Evolutionary conservation across 2,888 invertebrate species (phyloP).

Genomic region (Chymomyza fuscimana): DNA sequence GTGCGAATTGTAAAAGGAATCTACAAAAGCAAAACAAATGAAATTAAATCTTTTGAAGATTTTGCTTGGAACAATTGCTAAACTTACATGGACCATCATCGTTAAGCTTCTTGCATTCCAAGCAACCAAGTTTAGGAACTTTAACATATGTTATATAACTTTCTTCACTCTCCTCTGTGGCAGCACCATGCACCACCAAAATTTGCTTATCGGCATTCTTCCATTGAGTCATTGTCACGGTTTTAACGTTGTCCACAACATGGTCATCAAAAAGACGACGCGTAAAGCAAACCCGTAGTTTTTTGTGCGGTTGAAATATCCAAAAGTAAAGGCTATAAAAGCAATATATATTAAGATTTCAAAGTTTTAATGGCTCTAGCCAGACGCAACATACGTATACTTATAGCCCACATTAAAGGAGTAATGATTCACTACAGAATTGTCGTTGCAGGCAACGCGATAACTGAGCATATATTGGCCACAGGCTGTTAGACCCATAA

Average conservation of each 20-base stretch:
- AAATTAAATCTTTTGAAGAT: not conserved
- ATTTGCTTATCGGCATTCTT: conserved; percentile 82
- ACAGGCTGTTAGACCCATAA: conserved; percentile 97
- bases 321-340: conserved; percentile 77
- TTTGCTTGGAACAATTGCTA: too few relatives aligned
- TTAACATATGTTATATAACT: conserved; percentile 79
- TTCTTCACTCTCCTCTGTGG: conserved; percentile 79
- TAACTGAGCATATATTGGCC: conserved; percentile 95
- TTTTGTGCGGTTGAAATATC: conserved; percentile 79
- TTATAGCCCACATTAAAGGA: conserved; percentile 83
- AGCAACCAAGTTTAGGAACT: conserved; percentile 84
- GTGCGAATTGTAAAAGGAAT: conserved; percentile 84
- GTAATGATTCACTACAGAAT: conserved; percentile 81
- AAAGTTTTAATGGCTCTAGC: not conserved
- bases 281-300: conserved; percentile 80
- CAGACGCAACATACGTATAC: conserved; percentile 82
- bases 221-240: conserved; percentile 84
- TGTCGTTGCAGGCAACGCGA: conserved; percentile 83
- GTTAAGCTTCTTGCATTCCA: conserved; percentile 81
- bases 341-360: not conserved
- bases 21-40: conserved; percentile 61
- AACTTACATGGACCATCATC: conserved; percentile 77
- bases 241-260: conserved; percentile 82
- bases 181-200: conserved; percentile 82
- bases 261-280: conserved; percentile 84